Evolutionary conservation across 2,113 vertebrate species (phyloP).

Genomic region (Chaetops frenatus): DNA sequence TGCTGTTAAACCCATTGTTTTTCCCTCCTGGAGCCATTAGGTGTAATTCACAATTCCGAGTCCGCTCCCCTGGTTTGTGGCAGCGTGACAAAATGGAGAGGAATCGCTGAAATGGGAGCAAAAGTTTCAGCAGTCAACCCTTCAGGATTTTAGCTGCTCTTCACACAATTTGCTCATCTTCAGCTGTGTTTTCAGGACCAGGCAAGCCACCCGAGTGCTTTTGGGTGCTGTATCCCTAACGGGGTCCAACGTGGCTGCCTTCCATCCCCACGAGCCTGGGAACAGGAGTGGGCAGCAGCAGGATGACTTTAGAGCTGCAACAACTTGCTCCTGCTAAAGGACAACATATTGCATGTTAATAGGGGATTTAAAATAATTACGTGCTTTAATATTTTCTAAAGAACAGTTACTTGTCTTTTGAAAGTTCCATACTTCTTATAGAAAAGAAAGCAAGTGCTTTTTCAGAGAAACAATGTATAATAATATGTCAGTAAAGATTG

Average conservation of each 20-base stretch:
- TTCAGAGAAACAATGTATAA: slow-evolving; percentile 96
- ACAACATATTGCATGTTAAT: slow-evolving; percentile 93
- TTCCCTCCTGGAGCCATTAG: neutral
- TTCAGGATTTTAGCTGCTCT: neutral
- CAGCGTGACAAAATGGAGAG: neutral
- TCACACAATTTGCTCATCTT: neutral
- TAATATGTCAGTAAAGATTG: slow-evolving; percentile 96
- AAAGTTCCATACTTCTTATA: slow-evolving; percentile 94
- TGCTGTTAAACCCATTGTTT: neutral
- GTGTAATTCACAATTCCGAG: accelerated
- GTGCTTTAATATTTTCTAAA: slow-evolving; percentile 86
- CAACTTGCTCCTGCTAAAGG: slow-evolving; percentile 85
- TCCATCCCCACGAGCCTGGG: neutral
- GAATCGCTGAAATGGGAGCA: neutral
- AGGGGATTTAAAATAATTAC: slow-evolving; percentile 93
- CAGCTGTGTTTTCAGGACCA: neutral
- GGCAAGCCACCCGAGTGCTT: neutral
- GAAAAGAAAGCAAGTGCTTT: slow-evolving; percentile 90
- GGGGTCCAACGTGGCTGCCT: neutral
- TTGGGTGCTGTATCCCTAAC: neutral
- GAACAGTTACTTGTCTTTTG: slow-evolving; percentile 76
- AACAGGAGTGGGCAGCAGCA: slow-evolving; percentile 8
- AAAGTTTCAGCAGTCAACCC: neutral
- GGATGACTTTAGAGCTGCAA: slow-evolving; percentile 63
- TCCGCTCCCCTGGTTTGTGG: neutral